Evolutionary conservation across 2,113 vertebrate species (phyloP).

Genomic region (Petromus typicus): DNA sequence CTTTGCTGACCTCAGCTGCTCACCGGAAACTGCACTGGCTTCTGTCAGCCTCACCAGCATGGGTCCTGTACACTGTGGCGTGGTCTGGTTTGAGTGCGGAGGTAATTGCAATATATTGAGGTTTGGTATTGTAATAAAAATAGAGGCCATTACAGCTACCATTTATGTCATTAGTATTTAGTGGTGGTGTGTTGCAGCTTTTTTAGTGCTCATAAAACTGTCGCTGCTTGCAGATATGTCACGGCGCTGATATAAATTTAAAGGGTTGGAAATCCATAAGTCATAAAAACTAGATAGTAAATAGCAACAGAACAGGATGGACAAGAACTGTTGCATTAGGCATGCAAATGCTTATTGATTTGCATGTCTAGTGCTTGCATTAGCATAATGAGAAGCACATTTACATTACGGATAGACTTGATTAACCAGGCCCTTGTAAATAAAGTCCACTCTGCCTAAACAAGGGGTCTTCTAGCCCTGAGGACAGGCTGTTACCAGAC

Average conservation of each 20-base stretch:
- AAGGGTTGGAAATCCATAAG: slow-evolving; percentile 93
- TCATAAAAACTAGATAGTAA: slow-evolving; percentile 94
- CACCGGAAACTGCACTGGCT: slow-evolving; percentile 42
- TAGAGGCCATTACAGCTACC: slow-evolving; percentile 92
- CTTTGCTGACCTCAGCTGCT: slow-evolving; percentile 74
- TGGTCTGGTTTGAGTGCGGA: slow-evolving; percentile 84
- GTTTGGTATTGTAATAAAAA: slow-evolving; percentile 92
- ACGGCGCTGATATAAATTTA: slow-evolving; percentile 90
- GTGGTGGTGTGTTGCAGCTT: slow-evolving; percentile 91
- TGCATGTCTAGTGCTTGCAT: slow-evolving; percentile 85
- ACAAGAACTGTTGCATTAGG: slow-evolving; percentile 86
- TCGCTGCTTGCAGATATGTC: slow-evolving; percentile 93
- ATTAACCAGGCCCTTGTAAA: slow-evolving; percentile 83
- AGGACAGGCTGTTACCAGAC: slow-evolving; percentile 15
- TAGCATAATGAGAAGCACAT: slow-evolving; percentile 84
- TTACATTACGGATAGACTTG: slow-evolving; percentile 81
- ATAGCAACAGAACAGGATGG: slow-evolving; percentile 86
- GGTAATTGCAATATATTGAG: slow-evolving; percentile 92
- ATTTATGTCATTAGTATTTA: slow-evolving; percentile 95
- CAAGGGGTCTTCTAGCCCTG: background rate
- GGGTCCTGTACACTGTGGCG: slow-evolving; percentile 65
- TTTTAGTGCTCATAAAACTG: slow-evolving; percentile 97
- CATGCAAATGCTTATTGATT: slow-evolving; percentile 87
- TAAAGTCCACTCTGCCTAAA: slow-evolving; percentile 71
- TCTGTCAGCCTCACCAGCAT: slow-evolving; percentile 40